A percentile compares a stretch with the other conserved stretches of the same genome.
Conservation (phyloP, 1,140 invertebrate genomes). For the Bombus affinis region DNA sequence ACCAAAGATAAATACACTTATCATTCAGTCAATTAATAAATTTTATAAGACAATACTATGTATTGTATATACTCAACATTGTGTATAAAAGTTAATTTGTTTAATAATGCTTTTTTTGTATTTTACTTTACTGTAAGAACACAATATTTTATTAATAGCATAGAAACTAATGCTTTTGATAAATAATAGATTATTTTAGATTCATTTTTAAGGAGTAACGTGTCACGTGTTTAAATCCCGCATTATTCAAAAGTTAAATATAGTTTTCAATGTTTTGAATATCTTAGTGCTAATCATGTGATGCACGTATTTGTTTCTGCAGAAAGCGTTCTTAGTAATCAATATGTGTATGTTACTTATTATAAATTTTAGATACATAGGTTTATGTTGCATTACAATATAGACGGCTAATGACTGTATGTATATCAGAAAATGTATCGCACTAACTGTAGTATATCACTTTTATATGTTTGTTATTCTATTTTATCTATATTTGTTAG, state of each 20-base stretch:
- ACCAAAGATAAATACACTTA: too few relatives aligned
- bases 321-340: neutral
- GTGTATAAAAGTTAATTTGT: too few relatives aligned
- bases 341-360: neutral
- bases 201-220: neutral
- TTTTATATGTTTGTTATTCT: neutral
- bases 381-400: neutral
- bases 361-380: neutral
- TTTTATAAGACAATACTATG: too few relatives aligned
- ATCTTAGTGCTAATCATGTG: neutral
- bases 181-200: neutral
- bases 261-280: conserved; percentile 2
- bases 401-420: too few relatives aligned
- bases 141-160: too few relatives aligned
- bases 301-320: too few relatives aligned
- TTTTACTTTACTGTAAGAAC: too few relatives aligned
- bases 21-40: too few relatives aligned
- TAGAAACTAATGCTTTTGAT: too few relatives aligned
- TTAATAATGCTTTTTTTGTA: too few relatives aligned
- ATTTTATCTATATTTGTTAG: too few relatives aligned
- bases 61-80: too few relatives aligned
- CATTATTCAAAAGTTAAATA: neutral
- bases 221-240: neutral
- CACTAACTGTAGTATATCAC: neutral
- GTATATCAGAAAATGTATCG: neutral